Conservation (phyloP, 2,888 invertebrate species). For the Tipula confusa region DNA sequence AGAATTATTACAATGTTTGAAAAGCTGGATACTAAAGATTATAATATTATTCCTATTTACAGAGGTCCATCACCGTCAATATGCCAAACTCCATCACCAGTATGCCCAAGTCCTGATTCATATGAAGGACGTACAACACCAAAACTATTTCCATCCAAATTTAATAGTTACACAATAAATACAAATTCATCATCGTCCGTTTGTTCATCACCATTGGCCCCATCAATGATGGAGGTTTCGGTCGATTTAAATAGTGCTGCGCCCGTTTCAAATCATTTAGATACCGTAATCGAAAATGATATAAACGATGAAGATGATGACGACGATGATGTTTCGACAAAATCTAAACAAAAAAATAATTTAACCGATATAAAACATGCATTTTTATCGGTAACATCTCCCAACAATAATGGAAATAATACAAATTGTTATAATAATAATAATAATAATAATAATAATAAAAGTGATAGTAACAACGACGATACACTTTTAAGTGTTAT, state of each 20-base stretch:
- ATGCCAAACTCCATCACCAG: constrained; percentile 49
- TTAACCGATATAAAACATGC: neutral
- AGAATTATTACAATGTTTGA: neutral
- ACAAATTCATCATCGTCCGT: constrained; percentile 45
- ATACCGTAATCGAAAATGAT: neutral
- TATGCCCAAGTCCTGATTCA: constrained; percentile 50
- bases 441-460: neutral
- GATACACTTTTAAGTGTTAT: constrained; percentile 27
- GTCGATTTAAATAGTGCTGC: constrained; percentile 36
- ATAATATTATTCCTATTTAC: constrained; percentile 35
- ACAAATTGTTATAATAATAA: neutral
- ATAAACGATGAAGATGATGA: neutral
- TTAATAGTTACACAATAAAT: constrained; percentile 43
- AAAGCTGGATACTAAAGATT: neutral
- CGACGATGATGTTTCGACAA: neutral
- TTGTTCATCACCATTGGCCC: constrained; percentile 44
- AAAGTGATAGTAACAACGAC: neutral
- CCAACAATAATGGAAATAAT: neutral
- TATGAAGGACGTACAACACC: constrained; percentile 50
- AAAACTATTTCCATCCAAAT: constrained; percentile 48
- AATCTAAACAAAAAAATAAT: neutral
- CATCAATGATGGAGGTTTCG: constrained; percentile 37
- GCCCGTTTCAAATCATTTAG: neutral
- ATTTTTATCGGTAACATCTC: neutral
- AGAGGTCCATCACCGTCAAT: constrained; percentile 48